Percentiles rank a stretch among this genome's conserved stretches.
phyloP scores from a whole-genome alignment of 2,113 vertebrate genomes.

The Ondatra zibethicus region DNA sequence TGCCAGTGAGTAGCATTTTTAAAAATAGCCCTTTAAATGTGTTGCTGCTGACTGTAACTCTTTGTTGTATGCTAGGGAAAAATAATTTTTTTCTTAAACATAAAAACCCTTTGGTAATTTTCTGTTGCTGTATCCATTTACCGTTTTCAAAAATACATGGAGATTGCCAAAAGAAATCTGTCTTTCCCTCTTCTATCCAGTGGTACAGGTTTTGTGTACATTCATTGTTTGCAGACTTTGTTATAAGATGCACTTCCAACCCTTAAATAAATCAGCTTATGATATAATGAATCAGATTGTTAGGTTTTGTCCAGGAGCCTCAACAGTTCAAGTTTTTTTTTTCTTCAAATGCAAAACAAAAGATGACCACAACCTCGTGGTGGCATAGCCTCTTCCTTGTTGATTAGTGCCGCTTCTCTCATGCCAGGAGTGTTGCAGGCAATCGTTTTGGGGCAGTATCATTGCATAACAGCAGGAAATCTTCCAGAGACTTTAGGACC shows the following conservation, averaged over 20 bases:
- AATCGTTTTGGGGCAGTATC: slow-evolving; percentile 55
- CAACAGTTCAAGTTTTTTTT: not conserved
- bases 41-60: slow-evolving; percentile 8
- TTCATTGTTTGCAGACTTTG: slow-evolving; percentile 18
- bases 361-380: not conserved
- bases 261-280: slow-evolving; percentile 10
- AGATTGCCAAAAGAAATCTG: not conserved
- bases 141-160: not conserved
- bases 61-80: slow-evolving; percentile 47
- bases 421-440: slow-evolving; percentile 10
- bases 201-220: not conserved
- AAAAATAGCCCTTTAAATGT: slow-evolving; percentile 36
- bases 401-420: not conserved
- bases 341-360: slow-evolving; percentile 8
- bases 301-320: slow-evolving; percentile 40
- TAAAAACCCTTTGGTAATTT: slow-evolving; percentile 56
- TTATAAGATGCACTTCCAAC: not conserved
- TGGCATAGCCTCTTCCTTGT: not conserved
- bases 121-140: not conserved
- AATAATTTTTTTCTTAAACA: slow-evolving; percentile 51
- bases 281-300: slow-evolving; percentile 21
- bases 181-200: not conserved
- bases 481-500: slow-evolving; percentile 23
- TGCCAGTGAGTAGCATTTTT: not conserved
- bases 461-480: slow-evolving; percentile 28